Base-by-base conservation (phyloP, 2,113 vertebrate species). In the Lontra canadensis region DNA sequence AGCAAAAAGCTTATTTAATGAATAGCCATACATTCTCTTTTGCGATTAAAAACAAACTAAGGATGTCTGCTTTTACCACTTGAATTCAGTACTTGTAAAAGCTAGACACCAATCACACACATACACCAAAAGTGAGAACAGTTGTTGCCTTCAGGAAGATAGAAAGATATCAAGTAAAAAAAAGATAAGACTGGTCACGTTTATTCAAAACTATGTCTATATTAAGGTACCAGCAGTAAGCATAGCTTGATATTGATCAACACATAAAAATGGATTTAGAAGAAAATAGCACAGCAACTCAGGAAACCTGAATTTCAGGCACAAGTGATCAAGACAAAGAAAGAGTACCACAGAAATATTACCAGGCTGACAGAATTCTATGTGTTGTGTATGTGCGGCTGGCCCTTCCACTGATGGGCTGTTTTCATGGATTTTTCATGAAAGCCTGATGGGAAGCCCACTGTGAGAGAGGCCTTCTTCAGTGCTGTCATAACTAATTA, bases 21-120 rank as follows among this genome's bases (percentile, higher is more conserved):
- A 74, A 31, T 25, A 86, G 26, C 42, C 42, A 36, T 42, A 73
- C 11, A 94, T 93, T 80, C 20, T 76, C 67, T 34, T 81, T 57
- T 36, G 36, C 61, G 13, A 85, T 39, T 67, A 84, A 29, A 44
- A 93, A 71, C 6, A 79, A 92, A 36, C 74, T 12, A 88, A 89
- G 4, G 44, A 96, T 88, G 2, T 47, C 17, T 81, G 55, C 18
- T 86, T 29, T 92, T 44, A 44, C 7, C 12, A 92, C 6, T 73
- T 96, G 20, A 97, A 95, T 90, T 82, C 5, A 57, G 23, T 57
- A 34, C 76, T 69, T 80, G 78, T 81, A 73, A 73, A 85, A 81
- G 2, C 15, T 47, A 69, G 21, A 67, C 2, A 21, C 4, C 25
- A 78, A 71, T 34, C 0, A 49, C 20, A 59, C 36, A 49, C 49